These are phyloP conservation scores for Marcusenius ussheri DNA, from an alignment of 2,113 vertebrate species.

Conservation along the genomic window DNA sequence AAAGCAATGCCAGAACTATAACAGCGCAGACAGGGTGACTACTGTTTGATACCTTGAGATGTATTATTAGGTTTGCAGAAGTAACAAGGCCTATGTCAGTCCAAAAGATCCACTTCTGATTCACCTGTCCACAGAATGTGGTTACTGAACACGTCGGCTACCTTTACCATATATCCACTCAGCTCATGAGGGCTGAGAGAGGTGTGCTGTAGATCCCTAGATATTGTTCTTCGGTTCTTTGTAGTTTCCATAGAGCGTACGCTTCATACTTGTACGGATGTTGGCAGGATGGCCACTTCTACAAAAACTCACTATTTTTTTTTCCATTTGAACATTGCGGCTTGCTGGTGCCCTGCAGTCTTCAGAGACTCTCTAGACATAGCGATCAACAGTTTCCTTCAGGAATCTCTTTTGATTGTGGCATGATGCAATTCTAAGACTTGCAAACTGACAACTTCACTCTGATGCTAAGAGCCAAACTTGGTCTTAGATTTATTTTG, in stretches of 20 bases:
- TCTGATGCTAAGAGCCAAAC: not conserved
- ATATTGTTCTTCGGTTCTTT: not conserved
- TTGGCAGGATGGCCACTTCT: not conserved
- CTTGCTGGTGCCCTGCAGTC: not conserved
- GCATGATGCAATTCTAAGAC: not conserved
- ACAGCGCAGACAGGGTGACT: not conserved
- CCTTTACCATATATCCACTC: not conserved
- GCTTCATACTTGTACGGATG: not conserved
- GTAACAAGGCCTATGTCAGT: not conserved
- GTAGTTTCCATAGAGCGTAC: not conserved
- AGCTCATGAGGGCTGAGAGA: not conserved
- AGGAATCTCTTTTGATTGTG: not conserved
- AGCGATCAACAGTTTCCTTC: not conserved
- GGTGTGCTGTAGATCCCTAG: not conserved
- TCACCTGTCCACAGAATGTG: not conserved
- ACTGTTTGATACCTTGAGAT: not conserved
- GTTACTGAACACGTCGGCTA: not conserved
- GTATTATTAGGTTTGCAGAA: not conserved
- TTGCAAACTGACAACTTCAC: not conserved
- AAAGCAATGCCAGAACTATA: not conserved
- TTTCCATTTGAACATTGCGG: not conserved
- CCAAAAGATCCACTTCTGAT: not conserved
- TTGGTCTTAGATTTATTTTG: not conserved
- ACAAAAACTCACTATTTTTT: not conserved
- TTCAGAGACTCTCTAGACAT: not conserved